Percentiles rank a stretch among this genome's conserved stretches.
phyloP scores from a whole-genome alignment of 2,888 invertebrate species.

The Polydrusus tereticollis region DNA sequence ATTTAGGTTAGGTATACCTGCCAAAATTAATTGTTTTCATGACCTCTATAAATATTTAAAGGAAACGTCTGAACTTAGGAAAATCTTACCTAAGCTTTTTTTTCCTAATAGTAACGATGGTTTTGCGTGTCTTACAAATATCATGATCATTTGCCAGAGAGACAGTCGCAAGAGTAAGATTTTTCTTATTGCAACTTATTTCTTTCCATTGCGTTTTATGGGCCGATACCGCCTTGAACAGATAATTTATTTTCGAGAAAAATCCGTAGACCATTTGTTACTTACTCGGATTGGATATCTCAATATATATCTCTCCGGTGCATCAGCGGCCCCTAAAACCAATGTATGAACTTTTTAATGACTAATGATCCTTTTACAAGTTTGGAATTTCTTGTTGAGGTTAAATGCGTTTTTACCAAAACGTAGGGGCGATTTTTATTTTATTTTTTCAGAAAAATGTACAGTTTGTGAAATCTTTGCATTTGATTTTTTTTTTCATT shows the following conservation, averaged over 20 bases:
- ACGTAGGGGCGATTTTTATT: too few species aligned
- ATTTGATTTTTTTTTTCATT: too few species aligned
- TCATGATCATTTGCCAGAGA: slow-evolving; percentile 37
- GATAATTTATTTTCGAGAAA: slow-evolving; percentile 48
- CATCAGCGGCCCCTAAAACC: slow-evolving; percentile 17
- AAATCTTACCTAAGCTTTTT: too few species aligned
- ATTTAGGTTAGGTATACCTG: too few species aligned
- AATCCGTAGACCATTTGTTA: slow-evolving; percentile 58
- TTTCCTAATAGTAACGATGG: too few species aligned
- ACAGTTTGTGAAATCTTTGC: too few species aligned
- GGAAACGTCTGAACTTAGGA: too few species aligned
- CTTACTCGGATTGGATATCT: slow-evolving; percentile 61
- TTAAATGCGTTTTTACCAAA: too few species aligned
- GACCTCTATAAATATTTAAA: too few species aligned
- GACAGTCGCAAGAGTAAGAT: slow-evolving; percentile 30
- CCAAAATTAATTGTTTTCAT: too few species aligned
- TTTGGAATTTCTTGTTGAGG: background rate
- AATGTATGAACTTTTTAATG: slow-evolving; percentile 48
- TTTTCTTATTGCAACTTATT: slow-evolving; percentile 39
- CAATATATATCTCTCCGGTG: slow-evolving; percentile 54
- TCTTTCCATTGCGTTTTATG: slow-evolving; percentile 47
- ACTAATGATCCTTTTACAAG: slow-evolving; percentile 21
- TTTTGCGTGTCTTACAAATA: slow-evolving; percentile 42
- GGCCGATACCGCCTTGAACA: slow-evolving; percentile 37
- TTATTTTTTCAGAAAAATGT: too few species aligned